Evolutionary conservation across 2,888 invertebrate species (phyloP), one percentile per base, ranked within the genome.

Genomic region (Neoitamus cyanurus): DNA sequence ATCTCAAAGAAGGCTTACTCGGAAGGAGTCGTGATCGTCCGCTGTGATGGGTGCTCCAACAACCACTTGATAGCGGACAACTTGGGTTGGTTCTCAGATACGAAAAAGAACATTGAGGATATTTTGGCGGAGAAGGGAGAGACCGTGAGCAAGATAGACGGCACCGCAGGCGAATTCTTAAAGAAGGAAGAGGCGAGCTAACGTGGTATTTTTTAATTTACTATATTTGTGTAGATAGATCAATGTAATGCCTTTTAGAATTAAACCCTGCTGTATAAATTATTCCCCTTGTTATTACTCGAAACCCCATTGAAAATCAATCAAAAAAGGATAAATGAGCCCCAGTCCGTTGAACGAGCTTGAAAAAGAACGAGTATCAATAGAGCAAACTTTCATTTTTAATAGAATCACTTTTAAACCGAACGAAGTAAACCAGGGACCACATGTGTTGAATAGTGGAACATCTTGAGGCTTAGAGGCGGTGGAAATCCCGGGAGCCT

Each of bases 51-150:
- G 0, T 99, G 99, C 89, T 91, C 93, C 72, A 98, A 97, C 89
- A 94, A 96, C 90, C 99, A 99, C 91, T 92, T 99, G 30, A 98
- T 99, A 87, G 99, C 99, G 0, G 99, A 99, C 90, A 98, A 99
- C 91, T 92, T 99, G 1, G 96, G 96, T 86, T 99, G 99, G 99
- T 99, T 99, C 90, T 92, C 94, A 0, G 96, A 97, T 89, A 92
- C 96, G 89, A 92, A 94, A 88, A 93, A 93, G 86, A 99, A 99
- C 89, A 97, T 99, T 88, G 98, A 99, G 92, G 95, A 96, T 86
- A 96, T 98, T 42, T 92, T 99, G 90, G 95, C 94, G 20, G 94
- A 94, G 84, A 97, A 96, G 89, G 98, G 98, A 1, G 98, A 99
- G 92, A 92, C 92, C 4, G 96, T 98, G 46, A 92, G 91, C 58